phyloP scores from a whole-genome alignment of 1,140 invertebrate species.

The Acromyrmex heyeri region DNA sequence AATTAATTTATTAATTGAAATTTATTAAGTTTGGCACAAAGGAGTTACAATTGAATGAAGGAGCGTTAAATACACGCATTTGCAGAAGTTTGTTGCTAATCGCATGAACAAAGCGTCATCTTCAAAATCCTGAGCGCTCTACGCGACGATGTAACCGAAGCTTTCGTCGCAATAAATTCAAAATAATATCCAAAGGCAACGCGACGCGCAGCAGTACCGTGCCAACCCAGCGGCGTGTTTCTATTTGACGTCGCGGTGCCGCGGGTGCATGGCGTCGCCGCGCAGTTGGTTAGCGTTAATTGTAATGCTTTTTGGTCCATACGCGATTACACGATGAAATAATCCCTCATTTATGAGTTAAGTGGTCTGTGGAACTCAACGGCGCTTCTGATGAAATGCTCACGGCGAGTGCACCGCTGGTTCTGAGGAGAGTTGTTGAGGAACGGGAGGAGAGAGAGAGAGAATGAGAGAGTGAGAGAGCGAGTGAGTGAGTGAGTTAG shows the following conservation, averaged over 20 bases:
- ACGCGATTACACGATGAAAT: constrained; percentile 86
- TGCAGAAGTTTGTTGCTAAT: constrained; percentile 42
- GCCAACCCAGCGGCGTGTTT: constrained; percentile 68
- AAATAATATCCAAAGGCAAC: constrained; percentile 62
- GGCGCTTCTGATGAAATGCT: constrained; percentile 86
- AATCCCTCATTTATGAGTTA: constrained; percentile 86
- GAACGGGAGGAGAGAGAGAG: constrained; percentile 57
- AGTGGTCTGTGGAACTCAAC: constrained; percentile 85
- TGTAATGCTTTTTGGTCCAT: constrained; percentile 86
- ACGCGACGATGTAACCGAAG: constrained; percentile 38
- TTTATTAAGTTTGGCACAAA: not conserved
- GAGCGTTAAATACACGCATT: constrained; percentile 24
- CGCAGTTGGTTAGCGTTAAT: constrained; percentile 85
- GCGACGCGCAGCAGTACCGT: constrained; percentile 3
- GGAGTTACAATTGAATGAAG: not conserved
- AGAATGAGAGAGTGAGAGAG: not conserved
- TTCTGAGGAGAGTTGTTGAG: constrained; percentile 79
- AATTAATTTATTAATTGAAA: not conserved
- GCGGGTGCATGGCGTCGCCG: constrained; percentile 73
- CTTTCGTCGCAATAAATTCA: constrained; percentile 58
- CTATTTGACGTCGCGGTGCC: constrained; percentile 74
- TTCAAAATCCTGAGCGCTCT: constrained; percentile 29
- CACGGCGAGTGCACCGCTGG: constrained; percentile 79
- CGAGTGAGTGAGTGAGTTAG: constrained; percentile 3
- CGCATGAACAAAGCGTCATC: constrained; percentile 50